These are phyloP conservation scores for Lota lota DNA, from an alignment of 2,113 vertebrate species.

Conservation along the genomic window DNA sequence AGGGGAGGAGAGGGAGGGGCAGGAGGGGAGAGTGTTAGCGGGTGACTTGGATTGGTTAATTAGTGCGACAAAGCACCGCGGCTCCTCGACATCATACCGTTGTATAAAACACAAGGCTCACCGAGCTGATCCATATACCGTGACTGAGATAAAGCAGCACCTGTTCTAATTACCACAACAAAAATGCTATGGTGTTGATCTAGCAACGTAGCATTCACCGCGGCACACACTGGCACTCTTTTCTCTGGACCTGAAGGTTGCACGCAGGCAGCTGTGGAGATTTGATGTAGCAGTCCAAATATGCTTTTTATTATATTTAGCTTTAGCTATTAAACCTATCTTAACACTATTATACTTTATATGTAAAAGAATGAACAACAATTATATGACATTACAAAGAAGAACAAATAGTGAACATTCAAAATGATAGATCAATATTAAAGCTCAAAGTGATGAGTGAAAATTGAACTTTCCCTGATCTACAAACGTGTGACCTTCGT, in stretches of 20 bases:
- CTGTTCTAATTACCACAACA: conserved; percentile 63
- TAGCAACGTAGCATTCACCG: conserved; percentile 26
- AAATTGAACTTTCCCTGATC: background rate
- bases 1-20: conserved; percentile 11
- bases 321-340: too few species aligned
- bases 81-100: conserved; percentile 50
- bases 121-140: conserved; percentile 59
- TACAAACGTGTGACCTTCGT: conserved; percentile 12
- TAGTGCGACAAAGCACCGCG: conserved; percentile 60
- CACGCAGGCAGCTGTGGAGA: background rate
- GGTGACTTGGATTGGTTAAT: conserved; percentile 63
- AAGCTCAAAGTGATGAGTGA: too few species aligned
- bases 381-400: too few species aligned
- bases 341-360: too few species aligned
- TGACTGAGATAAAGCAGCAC: conserved; percentile 63
- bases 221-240: background rate
- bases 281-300: too few species aligned
- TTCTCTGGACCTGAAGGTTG: background rate
- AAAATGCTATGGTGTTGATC: conserved; percentile 36
- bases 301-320: too few species aligned
- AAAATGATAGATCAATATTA: too few species aligned
- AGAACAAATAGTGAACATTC: too few species aligned
- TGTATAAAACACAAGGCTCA: conserved; percentile 43
- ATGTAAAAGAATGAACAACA: too few species aligned
- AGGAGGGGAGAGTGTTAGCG: conserved; percentile 7